These are phyloP conservation scores for Myioborus melanocephalus DNA, from an alignment of 2,797 vertebrate species.

Conservation along the genomic window DNA sequence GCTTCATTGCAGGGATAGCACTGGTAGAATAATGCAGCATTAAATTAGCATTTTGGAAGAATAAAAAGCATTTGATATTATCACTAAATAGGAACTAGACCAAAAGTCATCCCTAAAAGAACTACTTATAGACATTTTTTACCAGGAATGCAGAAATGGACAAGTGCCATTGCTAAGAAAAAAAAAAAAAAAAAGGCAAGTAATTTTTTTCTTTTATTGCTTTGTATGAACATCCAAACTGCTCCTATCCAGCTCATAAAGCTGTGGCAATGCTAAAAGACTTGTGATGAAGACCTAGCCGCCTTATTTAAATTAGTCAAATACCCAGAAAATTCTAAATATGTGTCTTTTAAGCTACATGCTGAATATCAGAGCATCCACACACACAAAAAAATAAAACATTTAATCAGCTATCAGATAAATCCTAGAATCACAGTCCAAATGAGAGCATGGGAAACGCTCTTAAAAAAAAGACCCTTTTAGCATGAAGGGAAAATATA, in stretches of 20 bases:
- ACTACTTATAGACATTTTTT: not conserved
- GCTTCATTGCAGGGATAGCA: not conserved
- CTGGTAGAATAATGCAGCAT: not conserved
- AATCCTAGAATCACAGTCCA: not conserved
- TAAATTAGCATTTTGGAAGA: not conserved
- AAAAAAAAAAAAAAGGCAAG: not conserved
- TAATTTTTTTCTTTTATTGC: not conserved
- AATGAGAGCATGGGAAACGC: not conserved
- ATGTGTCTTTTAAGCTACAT: not conserved
- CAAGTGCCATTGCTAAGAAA: not conserved
- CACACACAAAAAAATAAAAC: not conserved
- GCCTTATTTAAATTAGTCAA: not conserved
- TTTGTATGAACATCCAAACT: not conserved
- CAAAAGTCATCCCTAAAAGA: conserved; percentile 5
- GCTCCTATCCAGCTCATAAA: not conserved
- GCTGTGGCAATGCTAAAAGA: not conserved
- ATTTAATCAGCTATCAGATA: not conserved
- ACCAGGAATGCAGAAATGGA: not conserved
- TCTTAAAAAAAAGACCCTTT: not conserved
- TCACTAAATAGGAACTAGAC: not conserved
- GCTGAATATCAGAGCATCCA: not conserved
- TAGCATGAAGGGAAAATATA: not conserved
- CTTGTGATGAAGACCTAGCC: not conserved
- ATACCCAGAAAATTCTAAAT: not conserved
- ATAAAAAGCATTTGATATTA: not conserved